Evolutionary conservation across 1,140 invertebrate genomes (phyloP).

Genomic region (Lasioglossum albipes): DNA sequence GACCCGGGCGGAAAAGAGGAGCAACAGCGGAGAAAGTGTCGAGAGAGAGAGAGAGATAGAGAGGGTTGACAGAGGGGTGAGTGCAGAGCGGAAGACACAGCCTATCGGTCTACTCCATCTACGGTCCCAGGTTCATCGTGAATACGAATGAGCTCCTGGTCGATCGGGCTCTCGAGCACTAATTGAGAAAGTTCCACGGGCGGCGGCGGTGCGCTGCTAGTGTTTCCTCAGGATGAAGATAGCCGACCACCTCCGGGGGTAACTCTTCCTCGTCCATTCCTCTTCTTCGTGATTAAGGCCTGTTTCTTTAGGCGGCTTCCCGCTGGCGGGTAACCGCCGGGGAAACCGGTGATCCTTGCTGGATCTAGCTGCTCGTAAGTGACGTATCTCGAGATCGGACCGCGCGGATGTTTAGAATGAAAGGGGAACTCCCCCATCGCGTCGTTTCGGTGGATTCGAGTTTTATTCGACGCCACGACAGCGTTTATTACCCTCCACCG

Average conservation of each 20-base stretch:
- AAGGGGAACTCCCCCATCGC: not conserved
- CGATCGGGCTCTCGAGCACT: conserved; percentile 61
- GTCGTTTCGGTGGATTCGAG: not conserved
- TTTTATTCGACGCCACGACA: not conserved
- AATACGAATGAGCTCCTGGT: conserved; percentile 68
- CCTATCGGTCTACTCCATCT: conserved; percentile 42
- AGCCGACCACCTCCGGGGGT: conserved; percentile 32
- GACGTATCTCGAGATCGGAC: not conserved
- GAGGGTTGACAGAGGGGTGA: not conserved
- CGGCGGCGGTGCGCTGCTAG: conserved; percentile 21
- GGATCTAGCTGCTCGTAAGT: not conserved
- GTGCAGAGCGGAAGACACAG: not conserved
- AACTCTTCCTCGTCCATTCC: conserved; percentile 21
- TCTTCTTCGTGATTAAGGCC: conserved; percentile 55
- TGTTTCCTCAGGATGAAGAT: conserved; percentile 48
- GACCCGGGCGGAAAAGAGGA: not conserved
- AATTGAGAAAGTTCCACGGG: conserved; percentile 68
- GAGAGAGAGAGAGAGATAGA: not conserved
- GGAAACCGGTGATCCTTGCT: not conserved
- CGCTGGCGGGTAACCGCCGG: not conserved
- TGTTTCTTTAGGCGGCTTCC: conserved; percentile 28
- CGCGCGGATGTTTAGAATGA: not conserved
- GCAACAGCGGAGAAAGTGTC: conserved; percentile 7
- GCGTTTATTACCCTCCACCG: not conserved
- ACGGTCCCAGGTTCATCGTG: conserved; percentile 59